Percentiles rank a stretch among this genome's conserved stretches.
These are phyloP conservation scores for Paracentrotus lividus DNA, from an alignment of 53 echinoderm and acorn worm genomes.

Conservation along the genomic window DNA sequence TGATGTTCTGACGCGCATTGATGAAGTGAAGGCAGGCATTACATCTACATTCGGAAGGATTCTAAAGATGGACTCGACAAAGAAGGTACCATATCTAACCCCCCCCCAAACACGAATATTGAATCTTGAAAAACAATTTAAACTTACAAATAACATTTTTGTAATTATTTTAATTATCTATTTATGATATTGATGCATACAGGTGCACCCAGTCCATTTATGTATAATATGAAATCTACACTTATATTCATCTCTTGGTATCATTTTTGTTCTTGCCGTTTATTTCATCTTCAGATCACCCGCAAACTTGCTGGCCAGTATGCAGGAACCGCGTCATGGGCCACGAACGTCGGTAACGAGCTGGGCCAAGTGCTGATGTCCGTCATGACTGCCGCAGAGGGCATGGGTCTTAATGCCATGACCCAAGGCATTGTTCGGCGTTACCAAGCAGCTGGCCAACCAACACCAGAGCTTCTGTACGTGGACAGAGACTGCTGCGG, in stretches of 20 bases:
- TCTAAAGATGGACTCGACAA: conserved; percentile 37
- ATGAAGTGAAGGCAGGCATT: conserved; percentile 73
- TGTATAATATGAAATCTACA: background rate
- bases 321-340: conserved; percentile 73
- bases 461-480: conserved; percentile 80
- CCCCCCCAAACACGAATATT: no score
- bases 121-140: background rate
- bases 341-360: conserved; percentile 86
- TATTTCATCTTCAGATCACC: conserved; percentile 11
- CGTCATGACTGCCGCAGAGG: conserved; percentile 82
- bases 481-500: conserved; percentile 89
- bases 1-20: conserved; percentile 78
- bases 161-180: background rate
- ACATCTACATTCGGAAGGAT: conserved; percentile 54
- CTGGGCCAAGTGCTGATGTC: conserved; percentile 81
- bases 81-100: no score
- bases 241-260: background rate
- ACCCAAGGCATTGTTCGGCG: conserved; percentile 68
- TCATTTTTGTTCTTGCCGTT: no score
- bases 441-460: conserved; percentile 61
- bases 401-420: conserved; percentile 70
- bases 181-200: background rate
- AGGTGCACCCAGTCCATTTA: background rate
- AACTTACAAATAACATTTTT: background rate
- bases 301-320: conserved; percentile 42